phyloP scores from a whole-genome alignment of 2,888 invertebrate species.

The Sinohyriopsis cumingii region DNA sequence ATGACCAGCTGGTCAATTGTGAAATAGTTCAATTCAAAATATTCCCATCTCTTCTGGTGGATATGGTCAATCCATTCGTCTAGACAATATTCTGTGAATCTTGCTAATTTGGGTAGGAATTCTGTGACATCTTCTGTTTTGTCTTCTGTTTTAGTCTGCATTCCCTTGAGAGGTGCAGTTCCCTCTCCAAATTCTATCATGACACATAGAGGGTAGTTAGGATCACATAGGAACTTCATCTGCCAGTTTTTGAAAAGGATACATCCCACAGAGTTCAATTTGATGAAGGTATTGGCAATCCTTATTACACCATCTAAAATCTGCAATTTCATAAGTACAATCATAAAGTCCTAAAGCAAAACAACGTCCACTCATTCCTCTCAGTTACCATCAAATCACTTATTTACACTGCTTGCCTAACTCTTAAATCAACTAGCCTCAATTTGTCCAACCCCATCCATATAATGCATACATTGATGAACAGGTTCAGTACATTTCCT shows the following conservation, averaged over 20 bases:
- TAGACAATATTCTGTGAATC: constrained; percentile 51
- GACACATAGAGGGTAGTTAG: constrained; percentile 29
- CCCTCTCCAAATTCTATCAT: constrained; percentile 44
- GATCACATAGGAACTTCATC: constrained; percentile 7
- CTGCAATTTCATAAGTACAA: constrained; percentile 20
- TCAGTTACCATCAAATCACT: too few relatives aligned
- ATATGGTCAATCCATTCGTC: constrained; percentile 52
- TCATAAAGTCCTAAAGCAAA: too few relatives aligned
- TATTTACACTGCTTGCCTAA: too few relatives aligned
- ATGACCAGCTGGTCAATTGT: constrained; percentile 63
- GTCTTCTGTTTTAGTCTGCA: constrained; percentile 12
- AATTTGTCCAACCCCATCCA: too few relatives aligned
- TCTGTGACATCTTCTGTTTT: constrained; percentile 26
- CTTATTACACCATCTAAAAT: constrained; percentile 57
- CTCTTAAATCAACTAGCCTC: too few relatives aligned
- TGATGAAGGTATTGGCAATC: constrained; percentile 53
- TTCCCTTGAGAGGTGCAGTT: not conserved
- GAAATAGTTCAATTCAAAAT: constrained; percentile 55
- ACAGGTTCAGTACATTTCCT: too few relatives aligned
- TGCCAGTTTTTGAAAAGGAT: constrained; percentile 58
- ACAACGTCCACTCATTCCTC: too few relatives aligned
- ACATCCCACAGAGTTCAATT: constrained; percentile 57
- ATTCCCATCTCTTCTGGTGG: constrained; percentile 36
- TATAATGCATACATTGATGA: too few relatives aligned
- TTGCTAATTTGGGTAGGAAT: constrained; percentile 46